Evolutionary conservation across 2,888 invertebrate genomes (phyloP).

Genomic region (Cotesia congregata): DNA sequence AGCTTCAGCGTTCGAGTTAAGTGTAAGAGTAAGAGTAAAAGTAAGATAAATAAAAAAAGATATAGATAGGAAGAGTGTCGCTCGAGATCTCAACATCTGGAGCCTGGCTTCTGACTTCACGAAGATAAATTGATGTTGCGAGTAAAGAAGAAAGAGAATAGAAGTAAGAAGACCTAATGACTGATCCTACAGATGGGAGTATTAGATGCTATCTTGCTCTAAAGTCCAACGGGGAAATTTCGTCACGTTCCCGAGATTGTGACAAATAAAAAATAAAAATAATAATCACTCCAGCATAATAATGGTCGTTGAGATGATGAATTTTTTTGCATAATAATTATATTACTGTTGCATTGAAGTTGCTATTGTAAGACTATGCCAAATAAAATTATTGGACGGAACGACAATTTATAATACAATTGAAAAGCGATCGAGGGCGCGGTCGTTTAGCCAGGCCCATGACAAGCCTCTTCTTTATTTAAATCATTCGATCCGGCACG

Average conservation of each 20-base stretch:
- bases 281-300: neutral
- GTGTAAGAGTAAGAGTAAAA: constrained; percentile 4
- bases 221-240: neutral
- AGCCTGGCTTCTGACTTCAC: constrained; percentile 23
- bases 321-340: neutral
- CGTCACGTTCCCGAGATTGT: constrained; percentile 7
- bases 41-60: constrained; percentile 4
- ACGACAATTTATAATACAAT: constrained; percentile 37
- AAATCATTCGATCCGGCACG: constrained; percentile 60
- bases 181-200: neutral
- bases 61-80: constrained; percentile 26
- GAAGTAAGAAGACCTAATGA: neutral
- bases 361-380: constrained; percentile 9
- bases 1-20: neutral
- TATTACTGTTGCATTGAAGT: neutral
- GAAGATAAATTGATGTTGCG: constrained; percentile 23
- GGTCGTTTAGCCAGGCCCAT: constrained; percentile 51
- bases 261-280: neutral
- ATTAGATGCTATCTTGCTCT: neutral
- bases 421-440: constrained; percentile 48
- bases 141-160: neutral
- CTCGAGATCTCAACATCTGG: constrained; percentile 33
- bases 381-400: constrained; percentile 29
- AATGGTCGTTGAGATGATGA: neutral
- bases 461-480: constrained; percentile 55